Evolutionary conservation across 2,113 vertebrate genomes (phyloP).

Genomic region (Neodon shergylaensis): DNA sequence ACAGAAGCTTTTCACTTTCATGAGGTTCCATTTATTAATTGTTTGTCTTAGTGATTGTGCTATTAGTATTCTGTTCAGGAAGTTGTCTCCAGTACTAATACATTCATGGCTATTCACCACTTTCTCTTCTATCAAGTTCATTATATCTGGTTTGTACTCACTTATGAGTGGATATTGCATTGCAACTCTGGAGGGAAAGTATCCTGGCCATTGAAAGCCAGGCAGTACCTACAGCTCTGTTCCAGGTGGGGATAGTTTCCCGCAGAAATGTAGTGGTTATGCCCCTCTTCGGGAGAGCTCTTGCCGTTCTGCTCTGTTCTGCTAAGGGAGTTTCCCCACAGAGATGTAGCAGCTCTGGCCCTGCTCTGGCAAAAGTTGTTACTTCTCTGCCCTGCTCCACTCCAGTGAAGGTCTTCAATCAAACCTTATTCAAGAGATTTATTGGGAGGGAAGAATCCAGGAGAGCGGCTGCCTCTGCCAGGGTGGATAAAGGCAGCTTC

Average conservation of each 20-base stretch:
- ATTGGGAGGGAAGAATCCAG: not conserved
- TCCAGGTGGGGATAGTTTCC: not conserved
- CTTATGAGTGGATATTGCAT: not conserved
- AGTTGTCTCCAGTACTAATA: not conserved
- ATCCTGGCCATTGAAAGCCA: not conserved
- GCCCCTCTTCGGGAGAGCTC: rapidly evolving
- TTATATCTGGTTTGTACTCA: not conserved
- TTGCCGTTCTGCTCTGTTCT: not conserved
- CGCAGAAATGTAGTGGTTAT: not conserved
- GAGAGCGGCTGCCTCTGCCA: not conserved
- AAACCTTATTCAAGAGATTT: not conserved
- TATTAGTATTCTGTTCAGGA: not conserved
- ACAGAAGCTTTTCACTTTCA: not conserved
- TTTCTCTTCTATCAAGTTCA: not conserved
- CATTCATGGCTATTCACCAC: not conserved
- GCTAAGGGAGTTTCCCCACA: not conserved
- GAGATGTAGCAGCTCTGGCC: not conserved
- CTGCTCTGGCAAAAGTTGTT: not conserved
- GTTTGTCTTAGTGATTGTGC: not conserved
- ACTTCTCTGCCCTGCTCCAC: not conserved
- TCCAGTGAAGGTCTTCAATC: not conserved
- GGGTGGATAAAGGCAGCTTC: not conserved
- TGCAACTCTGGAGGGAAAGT: not conserved
- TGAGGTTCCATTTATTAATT: not conserved
- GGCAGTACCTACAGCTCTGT: not conserved